Conservation (phyloP, 1,140 invertebrate genomes). For the Glossosoma conforme region DNA sequence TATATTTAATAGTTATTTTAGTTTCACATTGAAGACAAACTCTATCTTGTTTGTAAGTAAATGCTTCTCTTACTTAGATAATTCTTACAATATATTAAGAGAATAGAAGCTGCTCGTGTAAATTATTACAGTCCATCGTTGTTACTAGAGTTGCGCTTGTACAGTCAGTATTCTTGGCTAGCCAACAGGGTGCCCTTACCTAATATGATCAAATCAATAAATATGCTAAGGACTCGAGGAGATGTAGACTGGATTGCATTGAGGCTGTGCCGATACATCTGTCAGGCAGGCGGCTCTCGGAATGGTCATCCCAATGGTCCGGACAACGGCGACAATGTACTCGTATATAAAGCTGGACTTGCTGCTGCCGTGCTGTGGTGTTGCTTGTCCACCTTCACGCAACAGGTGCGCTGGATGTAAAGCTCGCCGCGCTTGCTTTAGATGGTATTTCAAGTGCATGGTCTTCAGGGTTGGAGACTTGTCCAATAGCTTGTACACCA, state of each 20-base stretch:
- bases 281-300: slow-evolving; percentile 2
- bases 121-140: too few species aligned
- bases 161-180: too few species aligned
- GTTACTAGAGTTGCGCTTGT: too few species aligned
- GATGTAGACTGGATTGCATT: slow-evolving; percentile 11
- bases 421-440: not conserved
- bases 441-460: not conserved
- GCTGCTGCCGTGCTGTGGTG: slow-evolving; percentile 1
- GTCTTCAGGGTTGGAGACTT: too few species aligned
- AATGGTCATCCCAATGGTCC: slow-evolving; percentile 1
- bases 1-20: too few species aligned
- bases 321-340: slow-evolving; percentile 7
- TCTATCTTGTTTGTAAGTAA: too few species aligned
- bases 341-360: slow-evolving; percentile 1
- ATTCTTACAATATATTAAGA: too few species aligned
- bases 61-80: too few species aligned
- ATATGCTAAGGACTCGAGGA: slow-evolving; percentile 3
- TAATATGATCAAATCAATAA: slow-evolving; percentile 24
- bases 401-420: slow-evolving; percentile 1
- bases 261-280: not conserved
- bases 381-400: not conserved
- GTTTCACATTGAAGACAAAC: too few species aligned
- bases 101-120: too few species aligned
- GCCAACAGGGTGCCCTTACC: too few species aligned
- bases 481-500: too few species aligned